Evolutionary conservation across 2,113 vertebrate genomes (phyloP), one percentile per base, ranked within the genome.

Genomic region (Epinephelus moara): DNA sequence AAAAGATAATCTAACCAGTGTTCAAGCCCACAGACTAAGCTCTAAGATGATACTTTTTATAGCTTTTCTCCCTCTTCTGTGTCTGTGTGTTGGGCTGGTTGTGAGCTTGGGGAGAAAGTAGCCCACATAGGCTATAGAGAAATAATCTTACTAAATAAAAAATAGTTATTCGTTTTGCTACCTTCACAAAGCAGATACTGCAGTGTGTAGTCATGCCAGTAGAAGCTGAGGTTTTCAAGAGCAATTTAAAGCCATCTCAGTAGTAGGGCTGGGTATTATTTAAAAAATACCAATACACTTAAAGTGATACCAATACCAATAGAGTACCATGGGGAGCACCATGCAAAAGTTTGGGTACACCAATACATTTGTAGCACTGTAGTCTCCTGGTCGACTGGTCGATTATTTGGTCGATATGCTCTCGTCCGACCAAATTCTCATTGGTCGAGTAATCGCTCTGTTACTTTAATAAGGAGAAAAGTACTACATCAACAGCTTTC

Each of bases 1-100:
- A 63, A 60, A 64, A 84, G 82, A 85, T 90, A 42, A 89, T 86
- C 83, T 81, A 77, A 80, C 61, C 63, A 62, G 66, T 60, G 75
- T 84, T 69, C 23, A 42, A 80, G 70, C 75, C 77, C 81, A 49
- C 75, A 79, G 80, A 86, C 76, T 80, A 14, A 9, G 33, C 75
- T 82, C 27, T 62, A 19, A 80, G 81, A 82, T 71, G 61, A 60
- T 64, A 21, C 67, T 76, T 78, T 75, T 56, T 40, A 69, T 64
- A 76, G 76, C 74, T 71, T 37, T 25, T 47, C 14, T 70, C n/a
- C 64, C 59, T 73, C 42, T 3, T 13, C 49, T 45, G 19, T 70
- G 37, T 69, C 49, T 55, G 50, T 59, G 33, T 53, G 33, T 62
- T 70, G 37, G n/a, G 23, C 45, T 19, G 23, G 17, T 11, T 5